Percentiles rank a stretch among this genome's conserved stretches.
These are phyloP conservation scores for Stegodyphus dumicola DNA, from an alignment of 1,140 invertebrate genomes.

Conservation along the genomic window DNA sequence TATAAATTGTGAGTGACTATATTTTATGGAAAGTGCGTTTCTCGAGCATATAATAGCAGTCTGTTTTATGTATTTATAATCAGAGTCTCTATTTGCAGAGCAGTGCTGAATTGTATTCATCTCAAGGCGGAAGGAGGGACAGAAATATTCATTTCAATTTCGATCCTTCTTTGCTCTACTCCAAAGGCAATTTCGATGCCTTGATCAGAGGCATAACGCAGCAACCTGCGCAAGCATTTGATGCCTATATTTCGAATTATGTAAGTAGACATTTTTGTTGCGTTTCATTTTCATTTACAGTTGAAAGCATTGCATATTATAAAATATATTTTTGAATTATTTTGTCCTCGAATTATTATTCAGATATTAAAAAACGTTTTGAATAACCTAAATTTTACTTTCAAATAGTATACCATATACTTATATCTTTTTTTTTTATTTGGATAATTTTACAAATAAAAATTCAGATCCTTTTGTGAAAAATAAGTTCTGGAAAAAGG, in stretches of 20 bases:
- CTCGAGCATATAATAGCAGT: no score
- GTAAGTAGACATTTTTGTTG: not conserved
- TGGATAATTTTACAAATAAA: no score
- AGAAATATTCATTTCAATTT: slow-evolving; percentile 88
- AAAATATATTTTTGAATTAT: not conserved
- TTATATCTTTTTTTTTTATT: no score
- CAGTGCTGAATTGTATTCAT: not conserved
- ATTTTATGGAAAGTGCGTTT: no score
- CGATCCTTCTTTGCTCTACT: slow-evolving; percentile 88
- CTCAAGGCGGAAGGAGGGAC: slow-evolving; percentile 68
- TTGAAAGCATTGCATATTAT: not conserved
- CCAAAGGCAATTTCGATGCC: slow-evolving; percentile 78
- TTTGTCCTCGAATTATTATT: not conserved
- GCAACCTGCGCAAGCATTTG: slow-evolving; percentile 85
- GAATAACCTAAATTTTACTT: no score
- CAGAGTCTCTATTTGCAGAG: not conserved
- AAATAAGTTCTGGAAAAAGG: no score
- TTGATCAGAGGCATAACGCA: slow-evolving; percentile 84
- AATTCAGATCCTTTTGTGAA: no score
- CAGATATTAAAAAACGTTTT: no score
- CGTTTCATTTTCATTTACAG: no score
- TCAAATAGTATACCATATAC: no score
- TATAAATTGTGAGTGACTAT: no score
- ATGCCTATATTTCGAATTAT: slow-evolving; percentile 18
- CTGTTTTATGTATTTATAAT: no score